phyloP scores from a whole-genome alignment of 1,140 invertebrate species.

The Anastatus disparis region DNA sequence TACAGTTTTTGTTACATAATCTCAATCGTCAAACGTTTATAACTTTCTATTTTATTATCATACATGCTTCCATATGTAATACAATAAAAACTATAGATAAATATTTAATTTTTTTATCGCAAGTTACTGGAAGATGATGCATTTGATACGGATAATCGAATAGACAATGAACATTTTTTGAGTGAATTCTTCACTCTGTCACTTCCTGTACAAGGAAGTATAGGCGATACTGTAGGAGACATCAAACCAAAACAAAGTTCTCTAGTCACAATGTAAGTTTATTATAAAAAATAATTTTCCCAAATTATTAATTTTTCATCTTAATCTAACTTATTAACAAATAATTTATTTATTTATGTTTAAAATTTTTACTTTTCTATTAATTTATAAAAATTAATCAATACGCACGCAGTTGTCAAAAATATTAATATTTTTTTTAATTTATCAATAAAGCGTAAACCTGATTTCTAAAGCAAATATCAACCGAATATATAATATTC shows the following conservation, averaged over 20 bases:
- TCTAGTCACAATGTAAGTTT: slow-evolving; percentile 72
- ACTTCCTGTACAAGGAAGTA: background rate
- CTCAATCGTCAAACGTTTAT: too few relatives aligned
- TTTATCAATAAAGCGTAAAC: too few relatives aligned
- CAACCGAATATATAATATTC: background rate
- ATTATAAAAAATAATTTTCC: background rate
- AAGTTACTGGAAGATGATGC: slow-evolving; percentile 11
- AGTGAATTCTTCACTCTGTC: slow-evolving; percentile 12
- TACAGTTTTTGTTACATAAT: too few relatives aligned
- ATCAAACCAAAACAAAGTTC: slow-evolving; percentile 66
- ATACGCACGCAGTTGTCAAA: too few relatives aligned
- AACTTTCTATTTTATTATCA: too few relatives aligned
- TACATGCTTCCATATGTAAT: too few relatives aligned
- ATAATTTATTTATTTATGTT: background rate
- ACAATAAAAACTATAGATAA: too few relatives aligned
- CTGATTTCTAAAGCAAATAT: background rate
- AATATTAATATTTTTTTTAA: too few relatives aligned
- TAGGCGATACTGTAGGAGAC: slow-evolving; percentile 21
- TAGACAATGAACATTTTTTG: background rate
- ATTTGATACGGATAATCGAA: background rate
- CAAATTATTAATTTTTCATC: background rate
- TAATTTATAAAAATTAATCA: too few relatives aligned
- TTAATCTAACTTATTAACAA: background rate
- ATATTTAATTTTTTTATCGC: too few relatives aligned
- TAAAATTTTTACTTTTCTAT: background rate